Conservation (phyloP, 1,140 invertebrate species). For the Paraescarpia echinospica region DNA sequence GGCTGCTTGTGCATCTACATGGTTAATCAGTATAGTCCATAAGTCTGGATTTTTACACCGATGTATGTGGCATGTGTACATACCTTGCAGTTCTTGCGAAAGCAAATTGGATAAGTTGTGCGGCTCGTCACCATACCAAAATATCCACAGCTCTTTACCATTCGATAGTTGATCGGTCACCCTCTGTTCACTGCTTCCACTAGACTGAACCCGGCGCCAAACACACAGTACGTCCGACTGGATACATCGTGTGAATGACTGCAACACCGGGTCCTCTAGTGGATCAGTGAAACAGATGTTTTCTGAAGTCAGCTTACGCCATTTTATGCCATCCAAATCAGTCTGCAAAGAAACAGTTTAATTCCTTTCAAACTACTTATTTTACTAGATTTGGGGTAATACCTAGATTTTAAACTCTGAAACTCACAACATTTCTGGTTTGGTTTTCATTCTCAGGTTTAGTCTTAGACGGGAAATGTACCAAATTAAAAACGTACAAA, state of each 20-base stretch:
- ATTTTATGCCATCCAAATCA: constrained; percentile 98
- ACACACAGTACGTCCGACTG: constrained; percentile 93
- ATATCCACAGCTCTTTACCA: constrained; percentile 94
- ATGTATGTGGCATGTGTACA: constrained; percentile 58
- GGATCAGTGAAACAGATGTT: constrained; percentile 64
- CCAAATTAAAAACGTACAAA: background rate
- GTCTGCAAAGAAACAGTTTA: constrained; percentile 68
- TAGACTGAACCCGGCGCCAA: constrained; percentile 76
- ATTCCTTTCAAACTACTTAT: background rate
- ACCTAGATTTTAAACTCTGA: too few species aligned
- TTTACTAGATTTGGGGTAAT: background rate
- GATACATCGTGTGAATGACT: constrained; percentile 89
- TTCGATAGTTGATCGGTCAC: constrained; percentile 38
- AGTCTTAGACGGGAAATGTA: background rate
- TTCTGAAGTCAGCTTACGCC: constrained; percentile 88
- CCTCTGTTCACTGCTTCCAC: constrained; percentile 35
- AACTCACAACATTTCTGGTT: background rate
- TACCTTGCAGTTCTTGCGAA: constrained; percentile 68
- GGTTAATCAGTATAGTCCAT: too few species aligned
- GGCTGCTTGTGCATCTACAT: too few species aligned
- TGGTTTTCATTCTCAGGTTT: background rate
- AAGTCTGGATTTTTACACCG: too few species aligned
- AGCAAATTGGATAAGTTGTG: constrained; percentile 64
- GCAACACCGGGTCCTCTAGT: constrained; percentile 89
- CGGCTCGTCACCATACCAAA: constrained; percentile 97